phyloP scores from a whole-genome alignment of 2,113 vertebrate genomes.

The rabbit (Oryctolagus cuniculus) region DNA sequence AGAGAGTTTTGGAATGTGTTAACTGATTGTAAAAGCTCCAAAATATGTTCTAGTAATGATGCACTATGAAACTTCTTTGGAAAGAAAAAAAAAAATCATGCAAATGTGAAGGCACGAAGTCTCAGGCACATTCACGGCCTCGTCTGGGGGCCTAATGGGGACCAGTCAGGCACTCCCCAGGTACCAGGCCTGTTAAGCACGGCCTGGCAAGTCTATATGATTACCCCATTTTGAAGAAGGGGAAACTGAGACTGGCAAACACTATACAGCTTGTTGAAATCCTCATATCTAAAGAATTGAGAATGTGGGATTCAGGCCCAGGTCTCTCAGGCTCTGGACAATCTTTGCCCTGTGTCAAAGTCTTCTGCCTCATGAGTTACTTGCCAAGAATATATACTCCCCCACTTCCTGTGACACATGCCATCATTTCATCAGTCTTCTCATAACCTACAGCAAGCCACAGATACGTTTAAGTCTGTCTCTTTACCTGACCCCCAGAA shows the following conservation, averaged over 20 bases:
- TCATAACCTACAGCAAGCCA: background rate
- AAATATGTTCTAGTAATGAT: background rate
- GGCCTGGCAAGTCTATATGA: background rate
- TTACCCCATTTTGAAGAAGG: background rate
- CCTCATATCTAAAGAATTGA: background rate
- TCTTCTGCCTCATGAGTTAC: background rate
- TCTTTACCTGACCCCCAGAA: background rate
- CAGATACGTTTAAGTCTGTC: background rate
- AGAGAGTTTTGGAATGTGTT: conserved; percentile 1
- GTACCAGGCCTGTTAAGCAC: background rate
- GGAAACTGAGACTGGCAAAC: background rate
- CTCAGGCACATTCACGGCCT: background rate
- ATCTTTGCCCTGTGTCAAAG: background rate
- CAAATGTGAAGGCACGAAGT: background rate
- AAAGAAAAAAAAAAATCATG: conserved; percentile 36
- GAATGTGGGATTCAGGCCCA: background rate
- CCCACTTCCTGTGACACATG: background rate
- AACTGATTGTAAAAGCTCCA: background rate
- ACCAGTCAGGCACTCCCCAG: background rate
- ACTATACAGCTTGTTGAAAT: background rate
- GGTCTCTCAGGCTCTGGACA: background rate
- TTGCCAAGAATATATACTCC: background rate
- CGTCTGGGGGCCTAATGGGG: background rate
- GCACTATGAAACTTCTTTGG: background rate
- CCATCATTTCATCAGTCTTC: background rate